Evolutionary conservation across 1,140 invertebrate genomes (phyloP).

Genomic region (Phocides pigmalion): DNA sequence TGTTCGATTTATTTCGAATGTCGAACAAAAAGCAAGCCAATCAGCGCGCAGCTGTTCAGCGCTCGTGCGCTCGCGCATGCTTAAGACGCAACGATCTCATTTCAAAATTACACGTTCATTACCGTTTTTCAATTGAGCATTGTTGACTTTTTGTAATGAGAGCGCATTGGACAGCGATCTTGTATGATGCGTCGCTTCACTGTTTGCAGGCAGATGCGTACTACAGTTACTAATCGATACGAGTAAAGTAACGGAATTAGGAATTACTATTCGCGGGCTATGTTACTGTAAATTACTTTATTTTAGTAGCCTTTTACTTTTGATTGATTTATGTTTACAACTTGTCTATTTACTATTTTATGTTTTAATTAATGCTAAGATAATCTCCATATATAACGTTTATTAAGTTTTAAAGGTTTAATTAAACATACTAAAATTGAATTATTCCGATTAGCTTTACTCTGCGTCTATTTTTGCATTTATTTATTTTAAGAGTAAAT

Average conservation of each 20-base stretch:
- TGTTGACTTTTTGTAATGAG: conserved; percentile 17
- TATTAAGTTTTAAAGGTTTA: no score
- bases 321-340: background rate
- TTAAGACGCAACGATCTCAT: conserved; percentile 46
- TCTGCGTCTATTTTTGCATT: no score
- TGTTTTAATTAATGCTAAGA: no score
- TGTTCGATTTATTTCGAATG: conserved; percentile 58
- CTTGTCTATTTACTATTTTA: no score
- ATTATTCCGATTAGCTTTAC: no score
- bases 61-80: conserved; percentile 53
- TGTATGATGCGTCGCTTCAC: conserved; percentile 12
- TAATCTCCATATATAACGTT: no score
- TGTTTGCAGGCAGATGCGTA: conserved; percentile 21
- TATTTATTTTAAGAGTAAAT: no score
- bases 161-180: conserved; percentile 14
- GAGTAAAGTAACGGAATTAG: conserved; percentile 14
- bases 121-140: conserved; percentile 45
- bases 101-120: conserved; percentile 53
- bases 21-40: conserved; percentile 60
- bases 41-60: conserved; percentile 52
- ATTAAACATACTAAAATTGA: no score
- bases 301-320: background rate
- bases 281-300: background rate
- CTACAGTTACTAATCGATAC: conserved; percentile 17
- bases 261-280: background rate